A percentile compares a stretch with the other conserved stretches of the same genome.
These are phyloP conservation scores for Synanthedon formicaeformis DNA, from an alignment of 2,888 invertebrate genomes.

Conservation along the genomic window DNA sequence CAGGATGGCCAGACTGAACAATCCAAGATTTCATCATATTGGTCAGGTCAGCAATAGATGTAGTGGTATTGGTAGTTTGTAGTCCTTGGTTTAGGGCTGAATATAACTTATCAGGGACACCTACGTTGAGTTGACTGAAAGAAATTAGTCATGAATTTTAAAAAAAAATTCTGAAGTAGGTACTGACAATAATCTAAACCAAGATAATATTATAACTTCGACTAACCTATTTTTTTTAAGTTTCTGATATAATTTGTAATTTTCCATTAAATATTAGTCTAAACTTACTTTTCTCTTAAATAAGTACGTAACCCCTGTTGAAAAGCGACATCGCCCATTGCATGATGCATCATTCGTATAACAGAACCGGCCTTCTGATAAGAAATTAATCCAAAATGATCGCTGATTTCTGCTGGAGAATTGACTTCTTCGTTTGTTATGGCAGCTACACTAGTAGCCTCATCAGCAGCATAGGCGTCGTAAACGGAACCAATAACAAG, in stretches of 20 bases:
- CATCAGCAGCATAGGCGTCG: slow-evolving; percentile 71
- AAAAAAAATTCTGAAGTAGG: no score
- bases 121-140: slow-evolving; percentile 45
- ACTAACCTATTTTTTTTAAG: no score
- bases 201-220: no score
- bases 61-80: slow-evolving; percentile 23
- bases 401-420: slow-evolving; percentile 72
- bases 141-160: slow-evolving; percentile 1
- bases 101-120: slow-evolving; percentile 62
- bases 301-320: slow-evolving; percentile 33
- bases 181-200: no score
- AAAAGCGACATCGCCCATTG: slow-evolving; percentile 45
- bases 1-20: slow-evolving; percentile 45
- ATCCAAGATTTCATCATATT: slow-evolving; percentile 52
- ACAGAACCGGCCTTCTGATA: slow-evolving; percentile 75
- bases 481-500: slow-evolving; percentile 76
- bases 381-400: slow-evolving; percentile 75
- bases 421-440: slow-evolving; percentile 69
- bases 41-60: slow-evolving; percentile 17
- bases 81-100: slow-evolving; percentile 45
- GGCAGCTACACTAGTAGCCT: slow-evolving; percentile 56
- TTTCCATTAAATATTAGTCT: background rate
- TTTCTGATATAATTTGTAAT: no score
- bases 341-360: slow-evolving; percentile 59
- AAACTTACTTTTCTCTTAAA: slow-evolving; percentile 62